A percentile compares a stretch with the other conserved stretches of the same genome.
These are phyloP conservation scores for Netelia inedita DNA, from an alignment of 2,888 invertebrate genomes.

Conservation along the genomic window DNA sequence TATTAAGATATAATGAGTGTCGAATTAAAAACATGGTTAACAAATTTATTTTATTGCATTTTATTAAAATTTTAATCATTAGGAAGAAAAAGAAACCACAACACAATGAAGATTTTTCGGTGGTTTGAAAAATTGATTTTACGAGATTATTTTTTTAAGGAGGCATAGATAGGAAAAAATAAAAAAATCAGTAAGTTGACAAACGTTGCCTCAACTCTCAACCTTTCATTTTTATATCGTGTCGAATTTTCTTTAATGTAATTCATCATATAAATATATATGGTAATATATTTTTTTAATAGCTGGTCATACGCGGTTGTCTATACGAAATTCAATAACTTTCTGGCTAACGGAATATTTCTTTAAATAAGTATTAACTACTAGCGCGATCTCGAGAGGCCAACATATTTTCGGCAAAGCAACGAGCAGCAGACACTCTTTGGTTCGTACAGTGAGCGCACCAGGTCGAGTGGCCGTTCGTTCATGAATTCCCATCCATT, in stretches of 20 bases:
- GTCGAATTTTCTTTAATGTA: background rate
- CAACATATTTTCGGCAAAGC: conserved; percentile 68
- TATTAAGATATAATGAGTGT: too few species aligned
- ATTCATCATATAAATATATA: background rate
- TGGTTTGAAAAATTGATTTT: too few species aligned
- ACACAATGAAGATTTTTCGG: too few species aligned
- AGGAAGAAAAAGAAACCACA: background rate
- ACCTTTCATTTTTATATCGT: background rate
- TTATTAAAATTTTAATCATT: background rate
- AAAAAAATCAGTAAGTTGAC: too few species aligned
- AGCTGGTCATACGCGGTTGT: too few species aligned
- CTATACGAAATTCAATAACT: too few species aligned
- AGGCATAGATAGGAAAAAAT: too few species aligned
- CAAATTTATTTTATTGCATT: background rate
- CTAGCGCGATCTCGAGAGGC: conserved; percentile 34
- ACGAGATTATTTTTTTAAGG: too few species aligned
- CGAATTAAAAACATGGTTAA: background rate
- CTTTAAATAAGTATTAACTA: background rate
- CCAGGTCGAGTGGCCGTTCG: conserved; percentile 17
- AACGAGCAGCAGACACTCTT: conserved; percentile 8
- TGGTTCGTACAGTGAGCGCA: background rate
- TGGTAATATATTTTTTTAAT: background rate
- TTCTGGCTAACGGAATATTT: background rate
- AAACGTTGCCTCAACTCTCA: too few species aligned
- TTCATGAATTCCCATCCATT: conserved; percentile 64